Base-by-base conservation (phyloP, 2,888 invertebrate genomes). In the Esperia sulphurella region DNA sequence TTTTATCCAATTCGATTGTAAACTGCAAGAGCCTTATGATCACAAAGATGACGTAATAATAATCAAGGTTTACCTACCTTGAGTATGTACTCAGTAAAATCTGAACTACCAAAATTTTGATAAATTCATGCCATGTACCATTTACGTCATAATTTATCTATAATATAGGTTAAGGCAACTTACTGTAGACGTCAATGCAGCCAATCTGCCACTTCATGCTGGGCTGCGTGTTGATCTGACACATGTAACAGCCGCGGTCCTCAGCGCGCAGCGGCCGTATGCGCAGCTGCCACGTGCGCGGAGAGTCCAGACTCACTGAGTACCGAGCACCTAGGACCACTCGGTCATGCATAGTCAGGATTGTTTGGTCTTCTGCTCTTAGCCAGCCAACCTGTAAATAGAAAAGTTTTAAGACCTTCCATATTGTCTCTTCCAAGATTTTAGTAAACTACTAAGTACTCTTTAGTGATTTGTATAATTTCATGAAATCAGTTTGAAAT, bases 191-290 rank as follows among this genome's bases (percentile, higher is more conserved):
- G 68, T 95, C 95, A 55, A 95, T 90, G 74, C 95, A 95, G 31
- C 95, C 95, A 49, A 94, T 89, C 79, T 95, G 93, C 62, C 94
- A 94, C 80, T 93, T 94, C 93, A 95, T 94, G 50, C 93, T 90
- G 66, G 91, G 93, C 51, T 59, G 61, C 14, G 95, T 95, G 85
- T 95, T 95, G 68, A 95, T 94, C 87, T 95, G 95, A 75, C 95
- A 95, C 93, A 95, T 94, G 82, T 95, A 95, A 74, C 95, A 95
- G 50, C 94, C 95, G 48, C 93, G 91, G 79, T 95, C 95, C 35
- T 92, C 90, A 74, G 94, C 94, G 65, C 93, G 92, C 59, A 95
- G 89, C 67, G 94, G 94, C 53, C 93, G 91, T 66, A 95, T 94
- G 75, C 94, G 93, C 50, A 95, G 90, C 72, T 93, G 93, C 95